Evolutionary conservation across 2,113 vertebrate genomes (phyloP).

Genomic region (Myotis brandtii): DNA sequence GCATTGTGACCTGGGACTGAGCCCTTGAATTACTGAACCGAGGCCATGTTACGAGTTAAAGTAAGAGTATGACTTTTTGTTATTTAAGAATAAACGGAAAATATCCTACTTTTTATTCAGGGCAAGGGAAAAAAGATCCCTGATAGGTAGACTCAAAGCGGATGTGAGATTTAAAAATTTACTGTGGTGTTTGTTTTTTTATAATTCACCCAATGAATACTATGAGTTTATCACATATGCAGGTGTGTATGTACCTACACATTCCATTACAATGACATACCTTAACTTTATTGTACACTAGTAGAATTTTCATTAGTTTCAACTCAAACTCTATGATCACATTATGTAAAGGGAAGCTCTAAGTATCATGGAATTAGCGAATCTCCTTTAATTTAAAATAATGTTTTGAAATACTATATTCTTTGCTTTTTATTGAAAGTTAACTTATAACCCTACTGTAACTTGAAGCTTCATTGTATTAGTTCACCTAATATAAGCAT

Average conservation of each 20-base stretch:
- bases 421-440: neutral
- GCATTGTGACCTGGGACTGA: neutral
- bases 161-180: neutral
- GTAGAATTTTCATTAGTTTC: neutral
- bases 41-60: neutral
- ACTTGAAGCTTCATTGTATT: neutral
- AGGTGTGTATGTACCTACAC: neutral
- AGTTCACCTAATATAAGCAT: neutral
- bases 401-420: neutral
- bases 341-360: neutral
- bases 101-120: neutral
- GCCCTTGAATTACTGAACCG: neutral
- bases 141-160: neutral
- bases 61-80: neutral
- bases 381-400: constrained; percentile 1
- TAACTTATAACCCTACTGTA: neutral
- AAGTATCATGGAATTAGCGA: neutral
- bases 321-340: neutral
- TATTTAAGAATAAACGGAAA: neutral
- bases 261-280: neutral
- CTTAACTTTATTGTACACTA: neutral
- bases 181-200: neutral
- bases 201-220: neutral
- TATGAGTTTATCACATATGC: neutral
- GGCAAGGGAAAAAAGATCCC: neutral